Evolutionary conservation across 2,888 invertebrate genomes (phyloP).

Genomic region (Drosophila anomalipes): DNA sequence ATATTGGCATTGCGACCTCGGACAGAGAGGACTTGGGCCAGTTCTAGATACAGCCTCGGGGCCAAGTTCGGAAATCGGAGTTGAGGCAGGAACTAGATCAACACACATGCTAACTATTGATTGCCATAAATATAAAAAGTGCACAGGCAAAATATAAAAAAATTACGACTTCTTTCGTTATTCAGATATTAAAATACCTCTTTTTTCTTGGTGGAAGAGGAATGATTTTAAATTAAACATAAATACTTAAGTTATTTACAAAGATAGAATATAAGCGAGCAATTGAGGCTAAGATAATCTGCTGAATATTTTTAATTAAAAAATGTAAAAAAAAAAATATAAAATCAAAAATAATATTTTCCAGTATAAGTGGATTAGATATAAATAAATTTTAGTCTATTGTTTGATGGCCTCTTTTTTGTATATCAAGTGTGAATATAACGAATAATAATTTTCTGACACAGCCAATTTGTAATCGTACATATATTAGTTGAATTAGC

Average conservation of each 20-base stretch:
- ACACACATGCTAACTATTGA: constrained; percentile 65
- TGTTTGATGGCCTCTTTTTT: background rate
- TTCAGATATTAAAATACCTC: background rate
- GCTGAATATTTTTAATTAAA: background rate
- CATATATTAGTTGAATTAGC: too few species aligned
- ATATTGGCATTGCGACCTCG: constrained; percentile 54
- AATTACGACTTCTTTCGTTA: background rate
- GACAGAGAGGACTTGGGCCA: constrained; percentile 41
- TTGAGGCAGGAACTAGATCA: constrained; percentile 1
- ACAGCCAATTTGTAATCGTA: background rate
- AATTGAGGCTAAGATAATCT: background rate
- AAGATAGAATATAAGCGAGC: background rate
- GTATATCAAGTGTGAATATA: too few species aligned
- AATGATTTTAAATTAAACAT: background rate
- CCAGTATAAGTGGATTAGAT: background rate
- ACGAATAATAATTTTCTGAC: background rate
- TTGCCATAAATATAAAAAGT: background rate
- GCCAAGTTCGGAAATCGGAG: background rate
- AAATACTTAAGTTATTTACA: background rate
- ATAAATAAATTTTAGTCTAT: background rate
- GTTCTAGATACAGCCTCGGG: constrained; percentile 16
- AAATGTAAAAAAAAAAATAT: background rate
- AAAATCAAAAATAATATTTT: background rate
- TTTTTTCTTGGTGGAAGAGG: background rate
- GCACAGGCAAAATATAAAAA: background rate